Conservation (phyloP, 2,113 vertebrate species). For the Halichoerus grypus region DNA sequence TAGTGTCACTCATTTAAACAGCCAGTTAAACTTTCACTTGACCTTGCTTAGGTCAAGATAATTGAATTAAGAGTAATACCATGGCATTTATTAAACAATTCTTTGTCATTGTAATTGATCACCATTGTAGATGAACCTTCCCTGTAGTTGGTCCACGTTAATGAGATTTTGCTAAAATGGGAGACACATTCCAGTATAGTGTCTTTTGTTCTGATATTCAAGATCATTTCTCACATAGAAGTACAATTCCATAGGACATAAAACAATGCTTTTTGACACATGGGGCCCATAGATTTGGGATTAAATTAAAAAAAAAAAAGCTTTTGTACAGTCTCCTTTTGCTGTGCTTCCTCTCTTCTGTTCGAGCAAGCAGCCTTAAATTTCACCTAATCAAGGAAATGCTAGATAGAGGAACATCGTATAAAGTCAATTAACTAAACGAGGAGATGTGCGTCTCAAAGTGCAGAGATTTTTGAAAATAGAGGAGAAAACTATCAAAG, state of each 20-base stretch:
- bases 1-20: background rate
- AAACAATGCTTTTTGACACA: background rate
- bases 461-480: background rate
- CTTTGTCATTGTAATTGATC: background rate
- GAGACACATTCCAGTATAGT: background rate
- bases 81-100: background rate
- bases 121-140: conserved; percentile 18
- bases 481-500: background rate
- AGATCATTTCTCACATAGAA: background rate
- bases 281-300: background rate
- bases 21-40: background rate
- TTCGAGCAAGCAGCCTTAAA: background rate
- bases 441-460: background rate
- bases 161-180: background rate
- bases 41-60: background rate
- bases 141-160: background rate
- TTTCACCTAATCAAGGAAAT: background rate
- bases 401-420: background rate
- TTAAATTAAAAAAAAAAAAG: background rate
- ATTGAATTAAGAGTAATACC: conserved; percentile 21
- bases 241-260: background rate
- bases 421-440: background rate
- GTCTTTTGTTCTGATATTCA: background rate
- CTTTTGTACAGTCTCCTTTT: background rate
- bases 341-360: background rate